Evolutionary conservation across 1,140 invertebrate genomes (phyloP).

Genomic region (Caenorhabditis tropicalis): DNA sequence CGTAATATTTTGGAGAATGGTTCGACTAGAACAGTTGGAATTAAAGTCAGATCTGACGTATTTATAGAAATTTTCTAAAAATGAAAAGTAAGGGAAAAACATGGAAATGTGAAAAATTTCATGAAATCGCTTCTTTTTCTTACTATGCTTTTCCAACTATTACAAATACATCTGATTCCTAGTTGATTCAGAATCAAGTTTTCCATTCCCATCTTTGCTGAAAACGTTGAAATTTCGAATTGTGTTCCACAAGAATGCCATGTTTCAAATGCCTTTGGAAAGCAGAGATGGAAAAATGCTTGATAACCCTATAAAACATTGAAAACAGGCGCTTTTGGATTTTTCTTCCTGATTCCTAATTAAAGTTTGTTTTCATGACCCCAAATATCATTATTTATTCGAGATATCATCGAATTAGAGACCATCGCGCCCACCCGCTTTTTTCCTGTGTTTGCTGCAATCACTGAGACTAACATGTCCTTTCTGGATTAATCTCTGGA

Average conservation of each 20-base stretch:
- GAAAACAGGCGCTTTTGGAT: neutral
- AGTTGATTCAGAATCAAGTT: neutral
- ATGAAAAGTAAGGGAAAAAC: neutral
- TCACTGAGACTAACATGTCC: neutral
- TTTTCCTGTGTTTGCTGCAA: neutral
- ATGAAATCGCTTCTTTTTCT: neutral
- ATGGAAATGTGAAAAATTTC: neutral
- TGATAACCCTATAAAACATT: conserved; percentile 13
- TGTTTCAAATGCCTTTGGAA: neutral
- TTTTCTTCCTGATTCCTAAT: conserved; percentile 3
- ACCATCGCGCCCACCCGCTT: neutral
- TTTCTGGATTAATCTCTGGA: conserved; percentile 6
- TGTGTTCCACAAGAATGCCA: conserved; percentile 40
- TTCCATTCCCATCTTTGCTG: neutral
- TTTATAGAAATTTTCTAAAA: neutral
- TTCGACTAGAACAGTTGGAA: no score
- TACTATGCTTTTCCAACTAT: conserved; percentile 25
- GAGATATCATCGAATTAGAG: neutral
- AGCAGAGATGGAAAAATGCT: neutral
- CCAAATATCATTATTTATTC: neutral
- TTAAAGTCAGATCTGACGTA: no score
- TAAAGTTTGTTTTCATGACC: neutral
- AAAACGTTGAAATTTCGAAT: neutral
- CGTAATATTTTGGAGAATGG: no score
- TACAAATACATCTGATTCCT: neutral